These are phyloP conservation scores for Enteromius afrohamiltoni DNA, from an alignment of 2,797 vertebrate genomes.

Conservation along the genomic window DNA sequence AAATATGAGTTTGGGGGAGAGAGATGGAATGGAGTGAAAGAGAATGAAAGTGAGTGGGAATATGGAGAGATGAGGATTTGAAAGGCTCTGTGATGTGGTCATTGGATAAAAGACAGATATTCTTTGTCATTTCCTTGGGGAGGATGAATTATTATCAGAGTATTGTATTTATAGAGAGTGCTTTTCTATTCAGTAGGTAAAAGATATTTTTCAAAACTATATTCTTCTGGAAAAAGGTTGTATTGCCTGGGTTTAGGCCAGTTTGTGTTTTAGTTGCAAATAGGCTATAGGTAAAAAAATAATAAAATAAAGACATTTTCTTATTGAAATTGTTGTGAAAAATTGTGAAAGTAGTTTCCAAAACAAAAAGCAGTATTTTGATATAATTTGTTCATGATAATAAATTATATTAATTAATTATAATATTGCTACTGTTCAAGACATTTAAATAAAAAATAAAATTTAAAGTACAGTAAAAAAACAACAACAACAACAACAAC, in stretches of 20 bases:
- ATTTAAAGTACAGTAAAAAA: too few relatives aligned
- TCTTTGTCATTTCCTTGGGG: slow-evolving; percentile 5
- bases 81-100: neutral
- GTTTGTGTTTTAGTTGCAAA: neutral
- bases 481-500: too few relatives aligned
- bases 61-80: slow-evolving; percentile 17
- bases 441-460: too few relatives aligned
- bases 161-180: neutral
- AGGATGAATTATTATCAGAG: slow-evolving; percentile 28
- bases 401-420: too few relatives aligned
- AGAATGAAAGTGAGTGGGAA: slow-evolving; percentile 21
- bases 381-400: neutral
- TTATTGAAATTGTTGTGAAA: neutral
- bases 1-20: neutral
- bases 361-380: neutral
- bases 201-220: slow-evolving; percentile 14
- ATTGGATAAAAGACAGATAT: slow-evolving; percentile 29
- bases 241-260: neutral
- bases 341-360: neutral
- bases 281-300: neutral
- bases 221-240: slow-evolving; percentile 4
- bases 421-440: too few relatives aligned
- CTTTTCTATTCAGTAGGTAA: slow-evolving; percentile 31
- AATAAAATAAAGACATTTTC: neutral
- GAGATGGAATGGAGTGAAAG: slow-evolving; percentile 7